These are phyloP conservation scores for Salminus brasiliensis DNA, from an alignment of 2,113 vertebrate species.

Conservation along the genomic window DNA sequence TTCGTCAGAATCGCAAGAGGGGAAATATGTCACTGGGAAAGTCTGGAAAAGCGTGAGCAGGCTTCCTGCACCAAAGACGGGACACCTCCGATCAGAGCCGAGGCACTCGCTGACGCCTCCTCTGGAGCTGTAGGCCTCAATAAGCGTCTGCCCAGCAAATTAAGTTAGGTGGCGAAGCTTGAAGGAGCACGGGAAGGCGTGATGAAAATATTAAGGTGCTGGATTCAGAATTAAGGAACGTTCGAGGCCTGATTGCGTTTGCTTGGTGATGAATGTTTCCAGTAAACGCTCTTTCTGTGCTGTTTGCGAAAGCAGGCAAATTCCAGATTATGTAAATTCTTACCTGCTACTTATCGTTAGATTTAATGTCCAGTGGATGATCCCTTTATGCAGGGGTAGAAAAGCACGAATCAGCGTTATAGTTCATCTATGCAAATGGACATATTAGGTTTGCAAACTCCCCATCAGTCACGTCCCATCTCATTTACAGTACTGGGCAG, in stretches of 20 bases:
- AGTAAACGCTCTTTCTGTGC: neutral
- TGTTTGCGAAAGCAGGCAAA: neutral
- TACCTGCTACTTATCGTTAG: neutral
- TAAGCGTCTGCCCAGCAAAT: conserved; percentile 63
- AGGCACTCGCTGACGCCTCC: conserved; percentile 61
- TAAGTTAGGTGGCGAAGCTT: conserved; percentile 63
- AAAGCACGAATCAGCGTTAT: neutral
- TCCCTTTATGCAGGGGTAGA: neutral
- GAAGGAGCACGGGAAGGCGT: conserved; percentile 60
- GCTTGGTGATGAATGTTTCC: conserved; percentile 28
- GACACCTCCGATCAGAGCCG: conserved; percentile 68
- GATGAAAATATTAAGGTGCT: conserved; percentile 63
- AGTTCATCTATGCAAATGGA: conserved; percentile 1
- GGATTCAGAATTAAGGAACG: conserved; percentile 9
- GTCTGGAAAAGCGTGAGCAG: conserved; percentile 52
- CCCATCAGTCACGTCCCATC: neutral
- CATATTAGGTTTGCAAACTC: neutral
- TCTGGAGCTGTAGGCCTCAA: conserved; percentile 64
- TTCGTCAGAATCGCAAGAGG: neutral
- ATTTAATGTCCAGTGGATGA: conserved; percentile 14
- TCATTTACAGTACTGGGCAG: neutral
- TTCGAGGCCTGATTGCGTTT: conserved; percentile 19
- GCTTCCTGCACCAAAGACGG: conserved; percentile 56
- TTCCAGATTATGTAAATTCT: conserved; percentile 6
- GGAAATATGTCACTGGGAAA: conserved; percentile 50